Base-by-base conservation (phyloP, 2,888 invertebrate species). In the Blastobasis lacticolella region DNA sequence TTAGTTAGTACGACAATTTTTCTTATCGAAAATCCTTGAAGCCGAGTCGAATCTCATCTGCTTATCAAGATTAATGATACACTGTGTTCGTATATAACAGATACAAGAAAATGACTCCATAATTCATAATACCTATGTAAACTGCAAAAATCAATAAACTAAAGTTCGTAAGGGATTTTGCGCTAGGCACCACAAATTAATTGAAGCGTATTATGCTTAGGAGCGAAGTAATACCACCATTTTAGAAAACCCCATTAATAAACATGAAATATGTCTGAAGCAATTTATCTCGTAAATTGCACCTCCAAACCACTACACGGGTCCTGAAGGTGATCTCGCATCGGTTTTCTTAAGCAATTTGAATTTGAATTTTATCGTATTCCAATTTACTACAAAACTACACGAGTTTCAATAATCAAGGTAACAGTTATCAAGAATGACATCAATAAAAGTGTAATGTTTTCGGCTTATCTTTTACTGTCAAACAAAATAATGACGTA, bases 1-100 rank as follows among this genome's bases (percentile, higher is more conserved):
- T 44, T 10, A 49, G 23, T 48, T 9, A 46, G 38, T 47, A 38
- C 49, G 64, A 65, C 61, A 66, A 63, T 57, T 23, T 63, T 59
- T 69, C 73, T 85, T 84, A 85, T 85, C 85, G 62, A 53, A 56
- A 66, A 70, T 60, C 84, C 83, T 83, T 82, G 79, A 70, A 23
- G 73, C 75, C 74, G 73, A 78, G 69, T 64, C 62, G 63, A 68
- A 71, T 73, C 72, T 68, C 57, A 72, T 69, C 68, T 67, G 63
- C 73, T 81, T 81, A 83, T 82, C 80, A 73, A 78, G 82, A 80
- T 82, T 80, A 79, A 73, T 67, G 68, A 65, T 67, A 69, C 67
- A 59, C 45, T 59, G 57, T 60, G 56, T 57, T 49, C 60, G 65
- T 62, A 59, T 64, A 58, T 59, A 53, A 46, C 23, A 23, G 23